A percentile compares a stretch with the other conserved stretches of the same genome.
phyloP scores from a whole-genome alignment of 2,113 vertebrate genomes.

The Notechis scutatus region DNA sequence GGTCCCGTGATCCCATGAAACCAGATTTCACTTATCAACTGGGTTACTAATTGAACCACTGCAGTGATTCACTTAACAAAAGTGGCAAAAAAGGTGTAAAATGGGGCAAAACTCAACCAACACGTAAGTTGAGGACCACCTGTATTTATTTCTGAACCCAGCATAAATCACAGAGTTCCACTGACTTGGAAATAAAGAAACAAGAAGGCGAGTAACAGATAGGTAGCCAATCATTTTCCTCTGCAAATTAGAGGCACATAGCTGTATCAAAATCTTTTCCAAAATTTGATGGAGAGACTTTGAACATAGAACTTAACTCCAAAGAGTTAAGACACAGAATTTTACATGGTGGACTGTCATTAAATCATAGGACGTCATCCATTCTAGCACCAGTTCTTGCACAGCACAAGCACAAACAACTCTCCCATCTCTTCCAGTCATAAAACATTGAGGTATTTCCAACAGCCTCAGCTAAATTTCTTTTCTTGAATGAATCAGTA shows the following conservation, averaged over 20 bases:
- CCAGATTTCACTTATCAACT: too few species aligned
- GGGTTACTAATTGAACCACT: too few species aligned
- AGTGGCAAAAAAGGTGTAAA: too few species aligned
- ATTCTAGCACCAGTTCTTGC: background rate
- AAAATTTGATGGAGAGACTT: background rate
- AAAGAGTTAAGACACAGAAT: background rate
- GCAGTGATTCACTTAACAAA: too few species aligned
- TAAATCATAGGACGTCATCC: background rate
- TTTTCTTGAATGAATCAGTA: background rate
- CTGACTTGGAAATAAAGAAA: background rate
- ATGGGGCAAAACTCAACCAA: too few species aligned
- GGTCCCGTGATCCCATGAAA: background rate
- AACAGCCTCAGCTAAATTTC: background rate
- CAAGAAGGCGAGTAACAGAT: background rate
- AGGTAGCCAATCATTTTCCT: background rate
- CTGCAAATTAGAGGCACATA: background rate
- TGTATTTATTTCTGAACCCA: background rate
- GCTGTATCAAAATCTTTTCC: background rate
- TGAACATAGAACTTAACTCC: too few species aligned
- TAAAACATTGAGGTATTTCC: background rate
- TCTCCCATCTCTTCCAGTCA: background rate
- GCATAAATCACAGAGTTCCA: background rate
- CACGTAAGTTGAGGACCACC: too few species aligned
- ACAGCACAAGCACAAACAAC: background rate
- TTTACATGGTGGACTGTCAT: too few species aligned